Evolutionary conservation across 2,888 invertebrate genomes (phyloP).

Genomic region (Cylindroiulus punctatus): DNA sequence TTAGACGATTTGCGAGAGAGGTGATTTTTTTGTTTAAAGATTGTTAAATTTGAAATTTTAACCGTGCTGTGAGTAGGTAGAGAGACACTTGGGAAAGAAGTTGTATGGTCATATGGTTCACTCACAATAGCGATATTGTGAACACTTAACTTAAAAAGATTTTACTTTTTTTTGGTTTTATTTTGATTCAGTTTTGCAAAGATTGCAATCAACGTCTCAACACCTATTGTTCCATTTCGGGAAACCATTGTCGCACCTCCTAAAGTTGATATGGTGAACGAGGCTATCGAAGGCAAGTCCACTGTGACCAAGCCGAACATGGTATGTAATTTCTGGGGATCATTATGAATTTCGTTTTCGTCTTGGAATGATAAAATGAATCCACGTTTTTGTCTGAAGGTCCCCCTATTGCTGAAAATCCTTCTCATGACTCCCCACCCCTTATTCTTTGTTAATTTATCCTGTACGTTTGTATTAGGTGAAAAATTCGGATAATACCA

Average conservation of each 20-base stretch:
- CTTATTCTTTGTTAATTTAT: no score
- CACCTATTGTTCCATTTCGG: conserved; percentile 94
- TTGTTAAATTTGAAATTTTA: no score
- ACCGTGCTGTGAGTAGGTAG: no score
- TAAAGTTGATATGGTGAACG: conserved; percentile 85
- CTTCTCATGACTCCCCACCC: no score
- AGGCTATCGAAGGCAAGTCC: conserved; percentile 74
- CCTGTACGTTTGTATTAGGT: neutral
- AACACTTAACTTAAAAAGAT: no score
- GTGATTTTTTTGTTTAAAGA: no score
- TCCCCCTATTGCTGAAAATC: neutral
- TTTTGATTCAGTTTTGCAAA: conserved; percentile 76
- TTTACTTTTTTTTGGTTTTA: conserved; percentile 60
- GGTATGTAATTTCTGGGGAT: neutral
- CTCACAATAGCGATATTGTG: no score
- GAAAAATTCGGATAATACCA: conserved; percentile 10
- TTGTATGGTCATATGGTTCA: no score
- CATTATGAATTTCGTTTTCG: neutral
- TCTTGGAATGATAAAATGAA: no score
- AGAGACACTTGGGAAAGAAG: no score
- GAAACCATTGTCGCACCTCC: conserved; percentile 90
- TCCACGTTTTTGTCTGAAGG: no score
- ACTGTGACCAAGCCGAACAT: neutral
- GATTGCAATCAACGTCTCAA: conserved; percentile 87
- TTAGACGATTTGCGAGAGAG: conserved; percentile 84